phyloP scores from a whole-genome alignment of 2,113 vertebrate genomes.

The Asarcornis scutulata region DNA sequence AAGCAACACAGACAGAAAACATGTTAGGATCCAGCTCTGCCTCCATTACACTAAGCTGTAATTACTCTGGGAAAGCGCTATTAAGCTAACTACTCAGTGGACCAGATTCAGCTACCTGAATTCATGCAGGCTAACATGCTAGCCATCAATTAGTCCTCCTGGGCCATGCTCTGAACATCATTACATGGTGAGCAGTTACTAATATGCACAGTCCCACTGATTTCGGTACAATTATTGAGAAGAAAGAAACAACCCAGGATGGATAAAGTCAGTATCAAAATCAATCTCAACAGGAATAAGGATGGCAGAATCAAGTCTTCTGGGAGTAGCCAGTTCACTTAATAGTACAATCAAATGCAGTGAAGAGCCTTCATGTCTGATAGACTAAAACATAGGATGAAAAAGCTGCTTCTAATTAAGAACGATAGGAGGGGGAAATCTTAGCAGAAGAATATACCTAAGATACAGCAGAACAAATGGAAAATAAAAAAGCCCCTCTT shows the following conservation, averaged over 20 bases:
- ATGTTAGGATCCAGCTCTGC: slow-evolving; percentile 14
- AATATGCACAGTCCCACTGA: slow-evolving; percentile 5
- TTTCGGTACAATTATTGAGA: slow-evolving; percentile 35
- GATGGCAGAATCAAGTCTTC: slow-evolving; percentile 14
- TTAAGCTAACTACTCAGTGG: background rate
- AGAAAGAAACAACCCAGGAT: background rate
- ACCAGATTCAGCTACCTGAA: background rate
- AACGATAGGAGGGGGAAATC: slow-evolving; percentile 36
- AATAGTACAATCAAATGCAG: background rate
- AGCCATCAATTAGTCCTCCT: background rate
- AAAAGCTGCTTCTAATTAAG: slow-evolving; percentile 52
- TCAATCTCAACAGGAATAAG: slow-evolving; percentile 22
- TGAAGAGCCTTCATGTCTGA: slow-evolving; percentile 4
- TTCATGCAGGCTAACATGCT: background rate
- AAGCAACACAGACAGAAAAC: slow-evolving; percentile 31
- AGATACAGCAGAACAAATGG: slow-evolving; percentile 21
- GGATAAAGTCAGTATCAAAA: slow-evolving; percentile 4
- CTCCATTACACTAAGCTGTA: background rate
- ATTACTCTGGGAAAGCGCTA: slow-evolving; percentile 36
- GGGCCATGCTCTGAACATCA: background rate
- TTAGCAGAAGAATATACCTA: slow-evolving; percentile 31
- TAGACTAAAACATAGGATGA: slow-evolving; percentile 35
- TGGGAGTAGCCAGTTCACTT: slow-evolving; percentile 8
- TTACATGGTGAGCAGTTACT: background rate
- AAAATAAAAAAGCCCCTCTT: background rate